These are phyloP conservation scores for Drosophila demipolita DNA, from an alignment of 2,888 invertebrate species.

Conservation along the genomic window DNA sequence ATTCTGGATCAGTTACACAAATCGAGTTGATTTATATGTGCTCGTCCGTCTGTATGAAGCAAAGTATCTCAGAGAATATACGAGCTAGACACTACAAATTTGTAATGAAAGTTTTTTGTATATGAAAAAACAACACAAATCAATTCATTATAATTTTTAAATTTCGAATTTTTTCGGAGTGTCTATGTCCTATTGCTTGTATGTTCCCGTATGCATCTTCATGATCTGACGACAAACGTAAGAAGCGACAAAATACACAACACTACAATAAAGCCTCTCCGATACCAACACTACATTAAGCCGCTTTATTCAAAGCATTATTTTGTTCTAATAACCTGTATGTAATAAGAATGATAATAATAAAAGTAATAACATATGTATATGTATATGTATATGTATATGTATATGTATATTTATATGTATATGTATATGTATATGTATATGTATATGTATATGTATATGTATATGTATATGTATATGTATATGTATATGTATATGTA, in stretches of 20 bases:
- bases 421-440: constrained; percentile 2
- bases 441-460: constrained; percentile 7
- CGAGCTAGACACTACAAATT: neutral
- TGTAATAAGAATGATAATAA: neutral
- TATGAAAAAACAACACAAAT: neutral
- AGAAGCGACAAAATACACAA: constrained; percentile 45
- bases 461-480: constrained; percentile 3
- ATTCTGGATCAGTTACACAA: too few relatives aligned
- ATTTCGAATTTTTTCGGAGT: neutral
- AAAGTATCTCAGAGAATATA: neutral
- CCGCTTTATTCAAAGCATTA: constrained; percentile 1
- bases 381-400: constrained; percentile 6
- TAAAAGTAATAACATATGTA: neutral
- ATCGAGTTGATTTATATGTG: too few relatives aligned
- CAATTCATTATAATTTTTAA: neutral
- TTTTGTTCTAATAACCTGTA: neutral
- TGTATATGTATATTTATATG: constrained; percentile 6
- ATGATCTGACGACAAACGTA: constrained; percentile 50
- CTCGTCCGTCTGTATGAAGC: neutral
- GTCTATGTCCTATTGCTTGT: constrained; percentile 47
- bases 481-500: constrained; percentile 4
- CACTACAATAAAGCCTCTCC: constrained; percentile 62
- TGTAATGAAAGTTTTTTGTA: neutral
- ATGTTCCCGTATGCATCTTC: constrained; percentile 63
- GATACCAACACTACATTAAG: neutral